Evolutionary conservation across 2,888 invertebrate genomes (phyloP), one percentile per base, ranked within the genome.

Genomic region (Drosophila borealis): DNA sequence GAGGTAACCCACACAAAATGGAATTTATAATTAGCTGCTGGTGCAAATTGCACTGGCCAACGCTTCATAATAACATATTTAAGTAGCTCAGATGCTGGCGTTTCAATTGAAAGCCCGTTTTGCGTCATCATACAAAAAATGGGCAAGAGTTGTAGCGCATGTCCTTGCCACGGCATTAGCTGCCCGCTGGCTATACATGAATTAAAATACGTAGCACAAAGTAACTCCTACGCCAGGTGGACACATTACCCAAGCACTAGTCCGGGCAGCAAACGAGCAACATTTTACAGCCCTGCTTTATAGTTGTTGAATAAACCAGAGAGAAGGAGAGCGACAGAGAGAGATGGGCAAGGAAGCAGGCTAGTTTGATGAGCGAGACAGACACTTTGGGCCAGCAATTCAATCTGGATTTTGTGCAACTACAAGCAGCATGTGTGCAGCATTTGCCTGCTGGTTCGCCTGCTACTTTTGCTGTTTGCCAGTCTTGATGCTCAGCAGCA

Each of bases 51-150:
- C n/a, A 44, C 56, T 63, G 54, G 56, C 36, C 44, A 17, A 29
- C 44, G 34, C 42, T 21, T 14, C 17, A 14, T 17, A 64, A 50
- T 59, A 49, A 42, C 62, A 59, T 60, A 64, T 66, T 63, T 41
- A 61, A 59, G 60, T 48, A 54, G 62, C 60, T 53, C 44, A 61
- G 69, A 56, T 17, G 42, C 14, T 42, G 54, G 46, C 46, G 25
- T 64, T 65, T 78, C 69, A 80, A 85, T 78, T 74, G 72, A 72
- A 81, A 78, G 44, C 14, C 19, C 21, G 42, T 33, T 64, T 63
- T 61, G 63, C 53, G 63, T 42, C 53, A 66, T 49, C 44, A 37
- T 48, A 14, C 33, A 60, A 63, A 13, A 51, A 44, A 46, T 51
- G 50, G 45, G 25, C 50, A 5, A 11, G 21, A 10, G 17, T 29